Percentiles rank a stretch among this genome's conserved stretches.
phyloP scores from a whole-genome alignment of 2,888 invertebrate species.

The Phytoseiulus persimilis region DNA sequence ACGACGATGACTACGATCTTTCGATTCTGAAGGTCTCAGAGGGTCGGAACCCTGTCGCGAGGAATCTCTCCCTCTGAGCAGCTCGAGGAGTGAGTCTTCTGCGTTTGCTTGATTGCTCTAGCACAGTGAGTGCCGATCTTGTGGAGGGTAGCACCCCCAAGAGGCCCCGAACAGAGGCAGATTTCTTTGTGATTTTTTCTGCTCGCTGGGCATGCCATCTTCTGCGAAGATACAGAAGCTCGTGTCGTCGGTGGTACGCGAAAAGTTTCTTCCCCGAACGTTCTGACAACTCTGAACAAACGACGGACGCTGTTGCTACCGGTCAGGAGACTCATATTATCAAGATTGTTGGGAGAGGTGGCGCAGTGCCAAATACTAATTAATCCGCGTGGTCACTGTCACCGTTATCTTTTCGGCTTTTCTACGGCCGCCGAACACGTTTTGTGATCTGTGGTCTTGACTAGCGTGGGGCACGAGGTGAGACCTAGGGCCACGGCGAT shows the following conservation, averaged over 20 bases:
- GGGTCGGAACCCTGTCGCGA: constrained; percentile 5
- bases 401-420: background rate
- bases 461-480: background rate
- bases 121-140: background rate
- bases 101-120: background rate
- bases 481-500: background rate
- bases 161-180: constrained; percentile 5
- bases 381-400: background rate
- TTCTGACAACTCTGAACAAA: background rate
- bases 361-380: background rate
- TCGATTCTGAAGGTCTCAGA: background rate
- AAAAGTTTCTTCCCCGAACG: background rate
- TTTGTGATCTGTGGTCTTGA: background rate
- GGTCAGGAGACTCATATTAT: background rate
- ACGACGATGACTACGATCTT: background rate
- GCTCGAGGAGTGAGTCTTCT: background rate
- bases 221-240: background rate
- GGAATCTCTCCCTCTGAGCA: background rate
- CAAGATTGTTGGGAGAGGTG: background rate
- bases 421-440: background rate
- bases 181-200: background rate
- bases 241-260: background rate
- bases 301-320: background rate
- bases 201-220: background rate
- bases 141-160: background rate